Conservation (phyloP, 1,140 invertebrate species). For the Tetramorium parvispinum region DNA sequence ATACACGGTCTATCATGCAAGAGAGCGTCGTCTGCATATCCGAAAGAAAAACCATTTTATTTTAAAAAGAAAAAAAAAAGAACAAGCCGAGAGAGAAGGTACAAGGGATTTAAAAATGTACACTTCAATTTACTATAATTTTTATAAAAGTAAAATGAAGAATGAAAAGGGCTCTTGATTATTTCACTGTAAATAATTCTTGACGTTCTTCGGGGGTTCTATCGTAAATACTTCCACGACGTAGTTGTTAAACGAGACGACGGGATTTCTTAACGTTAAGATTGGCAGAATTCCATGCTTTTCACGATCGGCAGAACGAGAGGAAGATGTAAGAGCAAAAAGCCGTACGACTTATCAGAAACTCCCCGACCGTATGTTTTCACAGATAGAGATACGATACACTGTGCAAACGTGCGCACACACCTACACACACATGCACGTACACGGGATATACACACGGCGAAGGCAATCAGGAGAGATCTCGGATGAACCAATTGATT, state of each 20-base stretch:
- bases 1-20: neutral
- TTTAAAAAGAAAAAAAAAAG: neutral
- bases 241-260: neutral
- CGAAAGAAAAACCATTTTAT: constrained; percentile 15
- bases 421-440: neutral
- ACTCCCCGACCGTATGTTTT: constrained; percentile 21
- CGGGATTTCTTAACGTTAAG: constrained; percentile 26
- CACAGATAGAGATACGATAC: constrained; percentile 37
- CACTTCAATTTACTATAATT: neutral
- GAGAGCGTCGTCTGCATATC: neutral
- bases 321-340: neutral
- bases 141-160: neutral
- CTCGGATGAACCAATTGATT: constrained; percentile 50
- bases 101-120: neutral
- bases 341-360: constrained; percentile 25
- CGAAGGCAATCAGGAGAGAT: constrained; percentile 37
- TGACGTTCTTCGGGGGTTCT: neutral
- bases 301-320: neutral
- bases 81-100: neutral
- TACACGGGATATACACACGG: neutral
- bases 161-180: neutral
- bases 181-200: constrained; percentile 11
- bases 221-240: constrained; percentile 16
- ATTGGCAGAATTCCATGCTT: constrained; percentile 32
- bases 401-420: neutral